Base-by-base conservation (phyloP, 2,888 invertebrate genomes). In the Entomobrya multifasciata region DNA sequence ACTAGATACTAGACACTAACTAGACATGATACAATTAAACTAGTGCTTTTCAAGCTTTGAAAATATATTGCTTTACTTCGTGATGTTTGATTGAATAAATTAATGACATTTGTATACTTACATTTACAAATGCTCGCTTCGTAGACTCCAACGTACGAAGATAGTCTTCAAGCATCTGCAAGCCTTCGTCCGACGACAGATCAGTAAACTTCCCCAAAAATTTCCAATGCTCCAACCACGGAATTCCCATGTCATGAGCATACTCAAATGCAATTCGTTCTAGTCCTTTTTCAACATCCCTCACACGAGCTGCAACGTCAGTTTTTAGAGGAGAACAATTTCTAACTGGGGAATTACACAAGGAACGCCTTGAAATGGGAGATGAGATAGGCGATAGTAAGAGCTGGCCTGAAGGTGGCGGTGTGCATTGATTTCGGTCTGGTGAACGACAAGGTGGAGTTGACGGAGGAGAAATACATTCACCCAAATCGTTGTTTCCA, bases 171-270 rank as follows among this genome's bases (percentile, higher is more conserved):
- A 99, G 92, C 57, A 95, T 93, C 0, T 93, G 91, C 10, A 98
- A 93, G 0, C 98, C 98, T 81, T 96, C 95, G 0, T 93, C 92
- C 0, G 95, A 94, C 0, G 95, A 93, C 6, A 99, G 93, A 92
- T 99, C 96, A 0, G 96, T 94, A 92, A 96, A 97, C 0, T 94
- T 94, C 90, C 96, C 95, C 15, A 98, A 93, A 92, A 98, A 98
- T 6, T 96, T 95, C 98, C 98, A 99, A 93, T 97, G 97, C 92
- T 99, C 98, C 88, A 95, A 95, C 98, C 98, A 98, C 11, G 95
- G 94, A 0, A 97, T 94, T 79, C 95, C 94, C 92, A 95, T 94
- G 92, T 96, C 94, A 88, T 94, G 94, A 0, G 97, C 96, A 89
- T 96, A 92, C 89, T 94, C 93, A 91, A 96, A 94, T 88, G 97